Base-by-base conservation (phyloP, 2,888 invertebrate species). In the Oscheius myriophilus region DNA sequence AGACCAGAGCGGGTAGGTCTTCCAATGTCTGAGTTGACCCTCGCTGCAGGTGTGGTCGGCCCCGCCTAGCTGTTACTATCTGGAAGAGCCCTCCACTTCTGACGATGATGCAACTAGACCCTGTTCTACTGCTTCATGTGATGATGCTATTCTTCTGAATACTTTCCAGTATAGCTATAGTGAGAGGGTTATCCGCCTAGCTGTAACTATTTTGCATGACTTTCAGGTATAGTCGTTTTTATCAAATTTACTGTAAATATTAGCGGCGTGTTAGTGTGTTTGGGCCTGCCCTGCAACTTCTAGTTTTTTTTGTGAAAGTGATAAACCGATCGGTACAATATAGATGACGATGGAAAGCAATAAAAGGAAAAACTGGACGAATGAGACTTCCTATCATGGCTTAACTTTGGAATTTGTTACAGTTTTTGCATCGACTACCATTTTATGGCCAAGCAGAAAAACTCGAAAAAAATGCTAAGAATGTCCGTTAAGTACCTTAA, bases 51-150 rank as follows among this genome's bases (percentile, higher is more conserved):
- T 21, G n/a, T 61, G 61, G 61, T 61, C 61, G 26, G 61, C 61
- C 1, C 61, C 61, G 14, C 61, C 61, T 12, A 49, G 49, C 9
- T 25, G 16, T 26, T 25, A 39, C 39, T 16, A 25, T 16, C 12
- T 46, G 16, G 61, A 61, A 25, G 61, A 61, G 16, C 61, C 61
- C 1, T 61, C 61, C 7, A 61, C 61, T 42, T 61, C 61, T 25
- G n/a, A 11, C 33, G 23, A 54, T n/a, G 14, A n/a, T 11, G 9
- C n/a, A 4, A 57, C 57, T 1, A 18, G 61, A 11, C 33, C 49
- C 7, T 46, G 33, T 18, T 49, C 61, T 9, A 46, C 61, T n/a
- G 61, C 26, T 1, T 61, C 61, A 7, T 61, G 61, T 21, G 61
- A 61, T 46, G 61, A 61, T 26, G 12, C 61, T 16, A 21, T 61